A percentile compares a stretch with the other conserved stretches of the same genome.
phyloP scores from a whole-genome alignment of 1,140 invertebrate genomes.

The Drosophila insularis region DNA sequence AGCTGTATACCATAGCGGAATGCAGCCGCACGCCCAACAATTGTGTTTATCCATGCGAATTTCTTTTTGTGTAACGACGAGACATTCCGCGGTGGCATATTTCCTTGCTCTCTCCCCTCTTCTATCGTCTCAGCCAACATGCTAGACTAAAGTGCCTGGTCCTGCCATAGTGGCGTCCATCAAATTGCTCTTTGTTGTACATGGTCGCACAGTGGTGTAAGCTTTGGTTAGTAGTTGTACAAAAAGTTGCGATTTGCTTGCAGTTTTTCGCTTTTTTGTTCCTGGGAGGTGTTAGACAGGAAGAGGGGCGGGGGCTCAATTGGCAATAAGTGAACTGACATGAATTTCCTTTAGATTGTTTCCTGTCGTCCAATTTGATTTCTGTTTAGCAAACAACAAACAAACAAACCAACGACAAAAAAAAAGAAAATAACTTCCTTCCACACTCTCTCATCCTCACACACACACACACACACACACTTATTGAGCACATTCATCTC shows the following conservation, averaged over 20 bases:
- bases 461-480: neutral
- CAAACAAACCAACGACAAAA: neutral
- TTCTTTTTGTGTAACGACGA: slow-evolving; percentile 64
- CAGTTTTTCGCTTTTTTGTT: neutral
- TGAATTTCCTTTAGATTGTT: neutral
- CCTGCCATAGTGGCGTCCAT: slow-evolving; percentile 35
- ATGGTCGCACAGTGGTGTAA: slow-evolving; percentile 64
- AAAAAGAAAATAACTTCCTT: neutral
- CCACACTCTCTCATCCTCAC: neutral
- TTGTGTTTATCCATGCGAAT: slow-evolving; percentile 73
- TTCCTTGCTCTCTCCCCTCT: neutral
- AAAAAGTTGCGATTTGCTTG: slow-evolving; percentile 76
- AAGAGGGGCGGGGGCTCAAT: neutral
- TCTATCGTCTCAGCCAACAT: neutral
- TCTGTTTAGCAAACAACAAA: slow-evolving; percentile 4
- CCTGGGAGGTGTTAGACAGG: no score
- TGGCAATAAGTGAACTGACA: neutral
- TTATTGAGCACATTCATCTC: slow-evolving; percentile 12
- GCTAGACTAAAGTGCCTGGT: neutral
- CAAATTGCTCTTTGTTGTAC: slow-evolving; percentile 64
- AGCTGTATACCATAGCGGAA: neutral
- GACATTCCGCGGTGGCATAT: slow-evolving; percentile 37
- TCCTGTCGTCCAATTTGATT: slow-evolving; percentile 56
- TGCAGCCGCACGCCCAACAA: slow-evolving; percentile 24
- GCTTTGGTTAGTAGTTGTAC: neutral